Conservation (phyloP, 2,797 vertebrate genomes). For the Telmatherina bonti region DNA sequence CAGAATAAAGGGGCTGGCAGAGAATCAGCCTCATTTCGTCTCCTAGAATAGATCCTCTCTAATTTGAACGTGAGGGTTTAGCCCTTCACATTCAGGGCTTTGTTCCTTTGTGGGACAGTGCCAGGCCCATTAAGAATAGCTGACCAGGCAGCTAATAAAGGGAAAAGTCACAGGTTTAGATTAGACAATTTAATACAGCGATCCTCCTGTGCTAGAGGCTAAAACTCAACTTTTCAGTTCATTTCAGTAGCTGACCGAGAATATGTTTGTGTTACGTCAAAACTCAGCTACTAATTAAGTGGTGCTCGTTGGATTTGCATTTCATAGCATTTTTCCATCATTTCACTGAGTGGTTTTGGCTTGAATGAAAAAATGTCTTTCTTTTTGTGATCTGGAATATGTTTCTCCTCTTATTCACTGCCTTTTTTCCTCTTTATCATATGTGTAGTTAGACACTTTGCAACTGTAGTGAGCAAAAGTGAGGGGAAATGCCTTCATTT, state of each 20-base stretch:
- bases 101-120: conserved; percentile 52
- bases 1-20: conserved; percentile 50
- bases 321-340: conserved; percentile 50
- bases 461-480: no score
- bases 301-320: conserved; percentile 52
- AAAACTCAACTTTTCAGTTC: not conserved
- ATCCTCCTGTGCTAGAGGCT: conserved; percentile 18
- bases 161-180: conserved; percentile 48
- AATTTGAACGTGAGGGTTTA: conserved; percentile 65
- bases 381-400: conserved; percentile 20
- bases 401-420: conserved; percentile 44
- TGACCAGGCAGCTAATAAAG: conserved; percentile 46
- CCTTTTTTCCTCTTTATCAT: conserved; percentile 49
- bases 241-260: conserved; percentile 43
- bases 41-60: conserved; percentile 62
- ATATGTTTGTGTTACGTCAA: conserved; percentile 57
- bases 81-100: conserved; percentile 47
- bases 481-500: no score
- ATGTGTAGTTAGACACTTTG: conserved; percentile 34
- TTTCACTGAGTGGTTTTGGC: conserved; percentile 63
- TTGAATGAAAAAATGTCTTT: conserved; percentile 40
- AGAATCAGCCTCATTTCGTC: conserved; percentile 72
- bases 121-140: conserved; percentile 55
- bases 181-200: conserved; percentile 28
- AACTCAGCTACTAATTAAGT: conserved; percentile 59